Evolutionary conservation across 2,888 invertebrate species (phyloP).

Genomic region (Acrobasis suavella): DNA sequence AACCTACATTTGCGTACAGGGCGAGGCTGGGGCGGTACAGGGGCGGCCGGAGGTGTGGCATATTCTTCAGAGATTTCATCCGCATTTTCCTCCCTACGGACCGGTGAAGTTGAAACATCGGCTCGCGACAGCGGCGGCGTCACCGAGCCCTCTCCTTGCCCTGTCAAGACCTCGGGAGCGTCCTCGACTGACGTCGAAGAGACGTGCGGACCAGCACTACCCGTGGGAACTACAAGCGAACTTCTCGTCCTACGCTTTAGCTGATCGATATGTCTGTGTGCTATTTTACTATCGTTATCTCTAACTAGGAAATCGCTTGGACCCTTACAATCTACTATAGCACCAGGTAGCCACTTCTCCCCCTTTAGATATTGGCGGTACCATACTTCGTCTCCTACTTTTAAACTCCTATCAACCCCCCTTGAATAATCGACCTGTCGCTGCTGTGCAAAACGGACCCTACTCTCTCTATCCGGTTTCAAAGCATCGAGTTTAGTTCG

Average conservation of each 20-base stretch:
- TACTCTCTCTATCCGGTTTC: too few species aligned
- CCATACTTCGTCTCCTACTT: too few species aligned
- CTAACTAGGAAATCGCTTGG: constrained; percentile 1
- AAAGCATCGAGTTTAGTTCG: too few species aligned
- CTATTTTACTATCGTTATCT: constrained; percentile 5
- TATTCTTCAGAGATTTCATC: not conserved
- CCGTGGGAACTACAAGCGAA: constrained; percentile 1
- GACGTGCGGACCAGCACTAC: not conserved
- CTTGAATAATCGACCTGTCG: too few species aligned
- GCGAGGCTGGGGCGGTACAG: not conserved
- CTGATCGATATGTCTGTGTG: constrained; percentile 3
- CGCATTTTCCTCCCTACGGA: not conserved
- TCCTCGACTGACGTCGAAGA: not conserved
- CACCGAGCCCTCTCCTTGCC: not conserved
- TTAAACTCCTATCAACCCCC: too few species aligned
- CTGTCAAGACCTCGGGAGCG: not conserved
- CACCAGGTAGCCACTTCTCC: too few species aligned
- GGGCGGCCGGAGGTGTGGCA: not conserved
- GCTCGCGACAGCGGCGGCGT: not conserved
- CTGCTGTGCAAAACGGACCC: too few species aligned
- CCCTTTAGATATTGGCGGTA: too few species aligned
- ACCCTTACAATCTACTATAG: not conserved
- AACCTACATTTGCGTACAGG: not conserved
- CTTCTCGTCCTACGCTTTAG: constrained; percentile 1
- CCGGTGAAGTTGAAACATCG: not conserved